A percentile compares a stretch with the other conserved stretches of the same genome.
Evolutionary conservation across 2,113 vertebrate species (phyloP).

Genomic region (Tetrax tetrax): DNA sequence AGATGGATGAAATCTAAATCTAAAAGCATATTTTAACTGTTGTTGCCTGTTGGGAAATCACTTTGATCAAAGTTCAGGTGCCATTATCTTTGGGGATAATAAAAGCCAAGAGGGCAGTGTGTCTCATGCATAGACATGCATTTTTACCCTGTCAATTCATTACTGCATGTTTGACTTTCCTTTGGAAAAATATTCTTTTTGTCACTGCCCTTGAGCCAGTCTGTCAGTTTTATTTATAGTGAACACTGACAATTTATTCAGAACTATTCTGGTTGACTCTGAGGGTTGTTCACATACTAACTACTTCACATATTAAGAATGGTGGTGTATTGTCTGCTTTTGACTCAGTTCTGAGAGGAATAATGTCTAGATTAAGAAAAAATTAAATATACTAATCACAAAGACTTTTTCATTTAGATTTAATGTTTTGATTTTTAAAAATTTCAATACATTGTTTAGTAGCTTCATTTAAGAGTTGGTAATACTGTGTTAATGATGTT

Average conservation of each 20-base stretch:
- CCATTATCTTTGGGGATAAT: neutral
- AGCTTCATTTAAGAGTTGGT: neutral
- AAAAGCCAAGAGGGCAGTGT: neutral
- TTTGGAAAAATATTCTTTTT: neutral
- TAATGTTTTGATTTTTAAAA: neutral
- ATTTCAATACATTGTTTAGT: neutral
- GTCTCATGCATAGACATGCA: neutral
- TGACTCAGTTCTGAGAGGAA: neutral
- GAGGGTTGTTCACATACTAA: neutral
- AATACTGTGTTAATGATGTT: neutral
- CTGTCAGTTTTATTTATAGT: neutral
- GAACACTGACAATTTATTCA: neutral
- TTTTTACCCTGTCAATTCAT: neutral
- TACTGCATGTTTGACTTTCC: neutral
- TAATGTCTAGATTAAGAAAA: neutral
- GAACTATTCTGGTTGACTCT: neutral
- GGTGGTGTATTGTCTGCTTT: accelerated
- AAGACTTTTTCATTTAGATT: neutral
- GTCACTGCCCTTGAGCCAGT: neutral
- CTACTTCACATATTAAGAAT: neutral
- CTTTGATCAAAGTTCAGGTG: neutral
- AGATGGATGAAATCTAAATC: neutral
- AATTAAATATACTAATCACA: neutral
- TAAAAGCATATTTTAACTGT: neutral
- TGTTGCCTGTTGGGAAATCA: neutral